Evolutionary conservation across 2,888 invertebrate species (phyloP).

Genomic region (Platycheirus albimanus): DNA sequence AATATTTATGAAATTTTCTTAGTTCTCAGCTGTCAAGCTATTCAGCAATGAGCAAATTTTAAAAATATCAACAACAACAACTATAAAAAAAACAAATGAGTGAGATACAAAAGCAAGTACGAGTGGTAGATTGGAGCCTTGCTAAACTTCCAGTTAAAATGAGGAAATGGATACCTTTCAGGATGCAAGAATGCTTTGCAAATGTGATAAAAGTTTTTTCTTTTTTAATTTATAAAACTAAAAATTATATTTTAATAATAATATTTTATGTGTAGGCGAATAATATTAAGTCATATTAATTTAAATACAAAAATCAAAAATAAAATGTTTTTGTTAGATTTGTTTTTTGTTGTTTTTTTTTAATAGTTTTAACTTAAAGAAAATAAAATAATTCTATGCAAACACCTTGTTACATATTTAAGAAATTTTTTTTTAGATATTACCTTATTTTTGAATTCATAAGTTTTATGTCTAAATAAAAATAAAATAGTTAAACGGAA

Average conservation of each 20-base stretch:
- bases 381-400: too few relatives aligned
- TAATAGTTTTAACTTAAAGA: too few relatives aligned
- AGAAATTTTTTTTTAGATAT: too few relatives aligned
- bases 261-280: too few relatives aligned
- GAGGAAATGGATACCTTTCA: conserved; percentile 56
- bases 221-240: conserved; percentile 14
- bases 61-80: background rate
- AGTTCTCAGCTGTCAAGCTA: conserved; percentile 35
- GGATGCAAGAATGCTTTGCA: conserved; percentile 70
- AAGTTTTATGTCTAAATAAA: too few relatives aligned
- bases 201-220: conserved; percentile 70
- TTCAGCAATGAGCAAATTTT: conserved; percentile 23
- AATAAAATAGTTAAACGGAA: too few relatives aligned
- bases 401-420: too few relatives aligned
- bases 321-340: too few relatives aligned
- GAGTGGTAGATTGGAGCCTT: background rate
- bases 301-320: too few relatives aligned
- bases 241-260: background rate
- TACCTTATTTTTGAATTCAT: too few relatives aligned
- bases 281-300: too few relatives aligned
- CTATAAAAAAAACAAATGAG: background rate
- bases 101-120: conserved; percentile 20
- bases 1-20: conserved; percentile 8
- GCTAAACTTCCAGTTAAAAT: conserved; percentile 43
- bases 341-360: too few relatives aligned